Conservation (phyloP, 1,140 invertebrate species). For the Sarcophaga bullata region DNA sequence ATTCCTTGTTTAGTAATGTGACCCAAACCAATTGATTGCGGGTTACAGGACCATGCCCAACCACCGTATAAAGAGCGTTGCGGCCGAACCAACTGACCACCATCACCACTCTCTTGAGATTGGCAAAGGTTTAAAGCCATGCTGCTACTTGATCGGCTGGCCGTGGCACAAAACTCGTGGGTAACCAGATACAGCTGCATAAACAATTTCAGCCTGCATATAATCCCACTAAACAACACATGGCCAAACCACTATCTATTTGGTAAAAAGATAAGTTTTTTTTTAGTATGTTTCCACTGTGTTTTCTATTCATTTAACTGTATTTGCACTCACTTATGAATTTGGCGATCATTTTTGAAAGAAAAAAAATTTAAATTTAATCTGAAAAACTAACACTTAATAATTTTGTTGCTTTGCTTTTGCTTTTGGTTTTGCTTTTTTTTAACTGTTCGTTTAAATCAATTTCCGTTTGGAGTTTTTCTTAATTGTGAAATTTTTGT, state of each 20-base stretch:
- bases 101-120: not conserved
- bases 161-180: not conserved
- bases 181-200: conserved; percentile 4
- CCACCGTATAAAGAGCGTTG: conserved; percentile 48
- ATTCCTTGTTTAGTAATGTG: conserved; percentile 58
- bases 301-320: not conserved
- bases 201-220: not conserved
- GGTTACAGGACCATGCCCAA: conserved; percentile 45
- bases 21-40: conserved; percentile 48
- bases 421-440: not conserved
- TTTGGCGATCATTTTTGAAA: not conserved
- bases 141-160: not conserved
- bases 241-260: not conserved
- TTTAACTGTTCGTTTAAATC: not conserved
- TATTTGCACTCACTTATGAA: not conserved
- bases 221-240: not conserved
- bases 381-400: not conserved
- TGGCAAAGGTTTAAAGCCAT: too few species aligned
- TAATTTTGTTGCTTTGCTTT: not conserved
- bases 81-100: conserved; percentile 31
- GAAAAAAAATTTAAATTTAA: not conserved
- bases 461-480: too few species aligned
- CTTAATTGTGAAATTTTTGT: not conserved
- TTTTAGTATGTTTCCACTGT: not conserved
- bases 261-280: not conserved